Evolutionary conservation across 2,888 invertebrate genomes (phyloP).

Genomic region (Sinohyriopsis cumingii): DNA sequence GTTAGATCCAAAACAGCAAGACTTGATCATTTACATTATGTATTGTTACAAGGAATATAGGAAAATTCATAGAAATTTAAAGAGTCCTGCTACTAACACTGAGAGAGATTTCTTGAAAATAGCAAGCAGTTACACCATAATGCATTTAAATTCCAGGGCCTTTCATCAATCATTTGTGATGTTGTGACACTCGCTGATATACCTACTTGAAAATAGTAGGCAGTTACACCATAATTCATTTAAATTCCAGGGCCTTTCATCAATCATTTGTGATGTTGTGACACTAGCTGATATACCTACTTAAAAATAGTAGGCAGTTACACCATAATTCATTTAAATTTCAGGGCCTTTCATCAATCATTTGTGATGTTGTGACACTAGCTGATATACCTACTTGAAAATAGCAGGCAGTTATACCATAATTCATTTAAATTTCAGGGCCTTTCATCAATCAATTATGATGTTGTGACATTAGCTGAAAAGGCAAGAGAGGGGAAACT

Average conservation of each 20-base stretch:
- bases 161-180: conserved; percentile 85
- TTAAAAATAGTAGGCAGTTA: too few relatives aligned
- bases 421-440: conserved; percentile 74
- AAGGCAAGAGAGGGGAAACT: conserved; percentile 92
- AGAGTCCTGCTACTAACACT: too few relatives aligned
- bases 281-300: conserved; percentile 84
- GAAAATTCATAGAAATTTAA: too few relatives aligned
- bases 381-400: conserved; percentile 77
- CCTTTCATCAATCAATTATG: conserved; percentile 85
- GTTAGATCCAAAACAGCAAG: too few relatives aligned
- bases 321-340: conserved; percentile 11
- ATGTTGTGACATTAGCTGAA: conserved; percentile 85
- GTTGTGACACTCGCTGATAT: conserved; percentile 86
- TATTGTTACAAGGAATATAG: too few relatives aligned
- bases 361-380: conserved; percentile 83
- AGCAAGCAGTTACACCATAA: background rate
- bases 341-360: conserved; percentile 86
- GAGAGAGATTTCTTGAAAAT: too few relatives aligned
- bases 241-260: conserved; percentile 79
- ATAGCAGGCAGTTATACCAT: background rate
- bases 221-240: background rate
- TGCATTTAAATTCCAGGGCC: conserved; percentile 75
- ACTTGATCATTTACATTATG: too few relatives aligned
- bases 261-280: conserved; percentile 87
- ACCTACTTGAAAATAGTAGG: too few relatives aligned